Evolutionary conservation across 2,113 vertebrate genomes (phyloP), one percentile per base, ranked within the genome.

Genomic region (Grantiella picta): DNA sequence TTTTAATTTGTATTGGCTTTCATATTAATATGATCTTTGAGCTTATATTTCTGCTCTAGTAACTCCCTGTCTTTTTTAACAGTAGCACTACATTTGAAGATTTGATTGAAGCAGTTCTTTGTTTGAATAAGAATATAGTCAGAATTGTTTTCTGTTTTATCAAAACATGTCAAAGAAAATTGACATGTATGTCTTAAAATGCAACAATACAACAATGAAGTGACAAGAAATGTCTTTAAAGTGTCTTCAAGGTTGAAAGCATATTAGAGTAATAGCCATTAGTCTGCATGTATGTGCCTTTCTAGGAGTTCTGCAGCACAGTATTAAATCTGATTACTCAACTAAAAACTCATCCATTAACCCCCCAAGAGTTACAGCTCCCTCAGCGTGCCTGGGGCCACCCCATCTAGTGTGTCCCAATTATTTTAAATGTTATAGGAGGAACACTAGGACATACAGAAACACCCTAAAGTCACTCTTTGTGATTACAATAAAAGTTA

Each of bases 291-390:
- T n/a, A 19, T 72, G 45, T 89, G 65, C 29, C 44, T 95, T 89
- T 61, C 78, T 28, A 86, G 78, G 64, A 76, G n/a, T 47, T 82
- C 66, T 76, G 64, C 86, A 79, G 49, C 78, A 84, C 57, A 42
- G 76, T 88, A 92, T 94, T 96, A 77, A 68, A 89, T 95, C 95
- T 97, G 92, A 94, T 96, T 96, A 96, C 83, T 96, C 91, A 82
- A 89, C 80, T 92, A 73, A 71, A 95, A 72, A 89, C 50, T 75
- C 73, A 96, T 92, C 95, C 92, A 96, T 96, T 97, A 96, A 92
- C 71, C 78, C 65, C 52, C 59, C 59, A 64, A 91, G 80, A 96
- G 52, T 35, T 29, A 80, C 18, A 78, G 9, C 15, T 57, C 68
- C 36, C 29, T 28, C 47, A 71, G 49, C 50, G 85, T 49, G 79